phyloP scores from a whole-genome alignment of 2,797 vertebrate species.

The Notoglanidium macrostoma region DNA sequence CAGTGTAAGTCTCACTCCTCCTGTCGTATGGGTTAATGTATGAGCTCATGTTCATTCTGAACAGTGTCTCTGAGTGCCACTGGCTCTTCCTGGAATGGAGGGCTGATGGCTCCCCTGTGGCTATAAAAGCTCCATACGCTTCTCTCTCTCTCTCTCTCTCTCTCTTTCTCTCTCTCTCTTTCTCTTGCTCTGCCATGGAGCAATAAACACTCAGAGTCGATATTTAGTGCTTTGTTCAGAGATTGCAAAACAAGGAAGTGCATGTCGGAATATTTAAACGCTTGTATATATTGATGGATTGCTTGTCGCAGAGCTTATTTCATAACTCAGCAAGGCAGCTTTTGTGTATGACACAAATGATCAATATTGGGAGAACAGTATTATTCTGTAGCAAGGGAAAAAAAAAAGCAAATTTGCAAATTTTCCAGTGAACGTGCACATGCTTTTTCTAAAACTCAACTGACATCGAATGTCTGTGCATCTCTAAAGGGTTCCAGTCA shows the following conservation, averaged over 20 bases:
- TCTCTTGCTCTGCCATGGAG: neutral
- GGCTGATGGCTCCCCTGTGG: conserved; percentile 20
- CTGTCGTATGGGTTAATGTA: conserved; percentile 30
- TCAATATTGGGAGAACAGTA: neutral
- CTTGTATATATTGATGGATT: conserved; percentile 29
- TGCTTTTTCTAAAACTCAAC: neutral
- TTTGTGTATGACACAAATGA: neutral
- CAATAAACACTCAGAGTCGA: conserved; percentile 16
- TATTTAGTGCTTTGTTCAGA: conserved; percentile 16
- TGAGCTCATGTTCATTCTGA: conserved; percentile 14
- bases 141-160: conserved; percentile 3
- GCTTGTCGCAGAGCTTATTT: neutral
- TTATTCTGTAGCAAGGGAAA: neutral
- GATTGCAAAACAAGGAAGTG: conserved; percentile 28
- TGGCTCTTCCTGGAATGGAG: conserved; percentile 21
- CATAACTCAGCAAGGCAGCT: neutral
- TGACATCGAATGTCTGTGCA: neutral
- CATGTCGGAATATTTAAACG: neutral
- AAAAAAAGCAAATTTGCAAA: neutral
- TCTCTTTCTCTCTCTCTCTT: neutral
- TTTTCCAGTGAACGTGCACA: neutral
- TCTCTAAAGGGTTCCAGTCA: neutral
- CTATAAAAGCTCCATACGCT: neutral
- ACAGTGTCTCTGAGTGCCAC: conserved; percentile 3
- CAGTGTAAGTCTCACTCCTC: neutral